Percentiles rank a stretch among this genome's conserved stretches.
Conservation (phyloP, 2,113 vertebrate species). For the Myiagra hebetior region DNA sequence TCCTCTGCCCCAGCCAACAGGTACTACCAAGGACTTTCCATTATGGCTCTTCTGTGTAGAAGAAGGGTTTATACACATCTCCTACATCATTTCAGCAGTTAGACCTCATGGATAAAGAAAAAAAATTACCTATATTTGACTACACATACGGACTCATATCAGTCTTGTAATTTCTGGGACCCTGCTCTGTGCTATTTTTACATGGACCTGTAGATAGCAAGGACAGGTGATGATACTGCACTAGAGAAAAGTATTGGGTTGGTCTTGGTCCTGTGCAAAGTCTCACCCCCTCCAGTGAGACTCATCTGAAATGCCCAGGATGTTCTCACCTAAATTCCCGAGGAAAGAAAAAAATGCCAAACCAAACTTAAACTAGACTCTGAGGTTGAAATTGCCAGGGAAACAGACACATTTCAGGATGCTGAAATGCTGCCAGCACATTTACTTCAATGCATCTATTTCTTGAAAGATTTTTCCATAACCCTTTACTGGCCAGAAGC, state of each 20-base stretch:
- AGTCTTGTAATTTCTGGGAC: not conserved
- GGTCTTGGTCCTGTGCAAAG: not conserved
- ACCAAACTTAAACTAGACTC: not conserved
- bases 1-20: not conserved
- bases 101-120: not conserved
- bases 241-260: not conserved
- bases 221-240: not conserved
- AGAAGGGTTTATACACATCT: not conserved
- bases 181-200: not conserved
- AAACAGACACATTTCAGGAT: not conserved
- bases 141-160: not conserved
- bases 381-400: not conserved
- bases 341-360: not conserved
- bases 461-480: not conserved
- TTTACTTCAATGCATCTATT: not conserved
- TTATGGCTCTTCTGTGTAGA: not conserved
- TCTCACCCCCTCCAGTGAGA: not conserved
- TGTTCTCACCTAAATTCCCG: not conserved
- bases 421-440: conserved; percentile 9
- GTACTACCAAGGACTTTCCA: not conserved
- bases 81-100: not conserved
- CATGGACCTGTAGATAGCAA: rapidly evolving
- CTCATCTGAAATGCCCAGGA: not conserved
- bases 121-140: not conserved
- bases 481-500: not conserved